Evolutionary conservation across 1,140 invertebrate species (phyloP), one percentile per base, ranked within the genome.

Genomic region (Pissodes strobi): DNA sequence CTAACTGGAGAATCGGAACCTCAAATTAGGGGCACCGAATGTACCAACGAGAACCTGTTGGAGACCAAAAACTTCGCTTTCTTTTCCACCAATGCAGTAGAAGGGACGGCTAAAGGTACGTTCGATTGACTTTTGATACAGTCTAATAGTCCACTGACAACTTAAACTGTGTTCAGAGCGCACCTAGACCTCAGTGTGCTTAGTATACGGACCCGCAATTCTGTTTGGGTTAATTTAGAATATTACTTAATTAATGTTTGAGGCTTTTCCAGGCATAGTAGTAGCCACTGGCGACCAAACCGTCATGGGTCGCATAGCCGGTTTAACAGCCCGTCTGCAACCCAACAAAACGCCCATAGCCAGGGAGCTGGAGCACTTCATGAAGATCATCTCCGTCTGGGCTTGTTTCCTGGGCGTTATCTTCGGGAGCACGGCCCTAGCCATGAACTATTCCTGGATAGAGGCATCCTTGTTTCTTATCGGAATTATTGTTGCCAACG

Each of bases 401-500:
- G 90, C 91, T 27, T 85, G 91, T 30, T 87, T 90, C 66, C 76
- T 93, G 19, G 90, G 91, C n/a, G 79, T 90, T 0, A 78, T 84
- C 0, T 92, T 92, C 78, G 92, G 91, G 75, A 72, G 86, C 27
- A 85, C 90, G 69, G 83, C 90, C 13, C 79, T 92, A 60, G 82
- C 85, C 9, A 73, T 86, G 39, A 82, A 87, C 12, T 93, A 93
- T 76, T 78, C 83, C 64, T 90, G 87, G 85, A 77, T 93, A 2
- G 88, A 92, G 72, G 87, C 90, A 18, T 84, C 90, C 46, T 84
- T 93, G 53, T 93, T 94, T 79, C 80, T 93, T 2, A 93, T 93
- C 76, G 91, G 90, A 15, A 92, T 92, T 72, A 92, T 93, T 72
- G 90, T 93, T 1, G 90, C 91, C 23, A 93, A 93, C 76, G 90